Evolutionary conservation across 2,797 vertebrate genomes (phyloP).

Genomic region (Neosalanx taihuensis): DNA sequence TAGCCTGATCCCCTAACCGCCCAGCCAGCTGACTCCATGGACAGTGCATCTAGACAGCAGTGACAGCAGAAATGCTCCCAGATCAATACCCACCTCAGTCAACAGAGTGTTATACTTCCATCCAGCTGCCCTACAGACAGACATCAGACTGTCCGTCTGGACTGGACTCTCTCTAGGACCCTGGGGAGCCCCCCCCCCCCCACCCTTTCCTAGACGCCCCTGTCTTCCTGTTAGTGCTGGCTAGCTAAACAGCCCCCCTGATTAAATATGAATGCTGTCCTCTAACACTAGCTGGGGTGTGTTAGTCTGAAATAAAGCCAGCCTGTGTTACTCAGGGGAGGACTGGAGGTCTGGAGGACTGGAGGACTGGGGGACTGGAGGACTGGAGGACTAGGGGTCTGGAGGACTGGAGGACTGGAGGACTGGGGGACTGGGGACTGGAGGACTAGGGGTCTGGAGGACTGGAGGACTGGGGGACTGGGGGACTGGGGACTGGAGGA

Average conservation of each 20-base stretch:
- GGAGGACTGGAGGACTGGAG: too few relatives aligned
- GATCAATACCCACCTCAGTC: not conserved
- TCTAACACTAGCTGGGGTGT: not conserved
- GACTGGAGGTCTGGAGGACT: not conserved
- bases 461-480: too few relatives aligned
- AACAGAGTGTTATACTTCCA: not conserved
- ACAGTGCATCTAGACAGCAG: not conserved
- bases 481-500: too few relatives aligned
- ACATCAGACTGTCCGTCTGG: not conserved
- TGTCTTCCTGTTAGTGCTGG: constrained; percentile 3
- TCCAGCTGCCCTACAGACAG: not conserved
- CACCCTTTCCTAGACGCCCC: not conserved
- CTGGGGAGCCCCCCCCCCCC: not conserved
- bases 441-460: too few relatives aligned
- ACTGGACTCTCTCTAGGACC: constrained; percentile 2
- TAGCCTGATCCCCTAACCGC: too few relatives aligned
- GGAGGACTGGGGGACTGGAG: too few relatives aligned
- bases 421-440: too few relatives aligned
- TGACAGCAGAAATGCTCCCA: not conserved
- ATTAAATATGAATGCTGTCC: constrained; percentile 30
- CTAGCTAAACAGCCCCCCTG: constrained; percentile 15
- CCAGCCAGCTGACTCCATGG: not conserved
- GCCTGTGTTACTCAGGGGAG: not conserved
- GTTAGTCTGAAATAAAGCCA: not conserved
- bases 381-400: too few relatives aligned